Base-by-base conservation (phyloP, 1,140 invertebrate species). In the Wasmannia auropunctata region DNA sequence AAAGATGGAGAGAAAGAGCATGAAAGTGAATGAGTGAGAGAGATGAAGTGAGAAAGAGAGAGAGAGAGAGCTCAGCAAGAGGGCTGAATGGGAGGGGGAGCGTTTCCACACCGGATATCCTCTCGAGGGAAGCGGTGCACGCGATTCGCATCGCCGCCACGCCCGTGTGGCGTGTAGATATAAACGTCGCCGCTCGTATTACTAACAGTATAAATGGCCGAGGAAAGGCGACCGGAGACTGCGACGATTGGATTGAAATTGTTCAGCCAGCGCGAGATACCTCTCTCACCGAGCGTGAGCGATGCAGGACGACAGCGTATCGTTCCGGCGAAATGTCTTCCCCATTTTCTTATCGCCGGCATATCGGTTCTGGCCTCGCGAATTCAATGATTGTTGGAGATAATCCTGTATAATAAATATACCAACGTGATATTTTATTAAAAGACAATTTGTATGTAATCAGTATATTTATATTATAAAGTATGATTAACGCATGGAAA, bases 51-150 rank as follows among this genome's bases (percentile, higher is more conserved):
- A 54, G 25, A 72, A 25, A 62, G 76, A 54, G 54, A 40, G 63
- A 46, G 40, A 16, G 34, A 37, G 31, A 40, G 62, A 65, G 62
- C 60, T 63, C 60, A 10, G 60, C 34, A 22, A 65, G 63, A 22
- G 56, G 87, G 51, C 90, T 90, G 90, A 92, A 89, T 90, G 74
- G 92, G 91, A 89, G 93, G 93, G 91, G 91, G 91, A 93, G 90
- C 88, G 88, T 94, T 94, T 94, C 93, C 93, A 94, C 91, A 92
- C 93, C 94, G 94, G 94, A 94, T 94, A 94, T 94, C 93, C 94
- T 94, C 90, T 88, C 88, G 90, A 88, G 91, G 88, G 89, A 92
- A 90, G 89, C 90, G 90, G 89, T 92, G 92, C 92, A 92, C 92
- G 91, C 93, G 93, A 94, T 92, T 93, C 90, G 87, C 87, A 81